phyloP scores from a whole-genome alignment of 1,140 invertebrate genomes.

The Bacillus rossius region DNA sequence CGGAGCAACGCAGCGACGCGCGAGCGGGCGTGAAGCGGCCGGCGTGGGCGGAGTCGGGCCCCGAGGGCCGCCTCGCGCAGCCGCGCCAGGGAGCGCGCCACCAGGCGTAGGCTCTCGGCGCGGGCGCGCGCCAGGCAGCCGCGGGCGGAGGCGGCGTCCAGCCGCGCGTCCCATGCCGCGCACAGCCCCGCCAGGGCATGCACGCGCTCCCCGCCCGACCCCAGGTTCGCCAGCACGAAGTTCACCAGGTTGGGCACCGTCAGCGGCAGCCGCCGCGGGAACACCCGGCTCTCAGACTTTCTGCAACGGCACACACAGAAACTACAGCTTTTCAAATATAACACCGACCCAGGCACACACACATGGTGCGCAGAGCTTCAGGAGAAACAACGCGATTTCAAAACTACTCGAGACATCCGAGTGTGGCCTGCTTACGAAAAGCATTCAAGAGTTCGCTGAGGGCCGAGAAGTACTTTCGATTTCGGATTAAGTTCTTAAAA shows the following conservation, averaged over 20 bases:
- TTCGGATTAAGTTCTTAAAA: too few relatives aligned
- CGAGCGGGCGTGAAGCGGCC: slow-evolving; percentile 25
- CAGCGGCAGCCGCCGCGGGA: slow-evolving; percentile 54
- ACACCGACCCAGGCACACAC: too few relatives aligned
- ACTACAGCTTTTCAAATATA: background rate
- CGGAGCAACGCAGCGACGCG: slow-evolving; percentile 34
- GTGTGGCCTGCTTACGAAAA: too few relatives aligned
- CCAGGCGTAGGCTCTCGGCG: slow-evolving; percentile 38
- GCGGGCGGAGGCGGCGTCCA: slow-evolving; percentile 31
- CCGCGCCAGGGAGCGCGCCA: slow-evolving; percentile 33
- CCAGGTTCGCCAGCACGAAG: slow-evolving; percentile 64
- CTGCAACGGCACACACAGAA: slow-evolving; percentile 42
- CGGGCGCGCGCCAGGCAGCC: slow-evolving; percentile 38
- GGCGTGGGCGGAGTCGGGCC: background rate
- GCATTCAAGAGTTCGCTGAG: too few relatives aligned
- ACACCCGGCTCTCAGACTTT: slow-evolving; percentile 67
- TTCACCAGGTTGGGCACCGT: slow-evolving; percentile 61
- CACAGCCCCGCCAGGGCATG: slow-evolving; percentile 43
- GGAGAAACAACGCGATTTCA: too few relatives aligned
- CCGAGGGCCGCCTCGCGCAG: slow-evolving; percentile 14
- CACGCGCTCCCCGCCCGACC: slow-evolving; percentile 37
- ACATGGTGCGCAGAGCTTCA: too few relatives aligned
- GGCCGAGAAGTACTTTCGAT: too few relatives aligned
- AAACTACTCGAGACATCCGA: too few relatives aligned
- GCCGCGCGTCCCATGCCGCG: slow-evolving; percentile 21